These are phyloP conservation scores for Pristiophorus japonicus DNA, from an alignment of 2,113 vertebrate genomes.

Conservation along the genomic window DNA sequence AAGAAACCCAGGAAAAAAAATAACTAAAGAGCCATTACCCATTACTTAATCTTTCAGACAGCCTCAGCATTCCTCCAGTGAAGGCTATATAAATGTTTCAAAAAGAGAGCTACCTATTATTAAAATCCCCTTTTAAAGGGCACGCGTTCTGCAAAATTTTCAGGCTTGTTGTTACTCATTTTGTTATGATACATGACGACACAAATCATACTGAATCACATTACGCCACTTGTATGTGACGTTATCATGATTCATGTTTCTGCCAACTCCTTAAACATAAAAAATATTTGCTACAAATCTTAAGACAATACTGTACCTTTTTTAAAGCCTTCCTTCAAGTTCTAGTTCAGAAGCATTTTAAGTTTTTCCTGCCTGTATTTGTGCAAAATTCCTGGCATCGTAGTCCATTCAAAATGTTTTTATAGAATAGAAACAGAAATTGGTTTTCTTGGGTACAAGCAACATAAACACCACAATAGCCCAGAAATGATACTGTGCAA, in stretches of 20 bases:
- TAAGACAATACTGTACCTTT: neutral
- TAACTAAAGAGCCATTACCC: neutral
- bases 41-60: constrained; percentile 5
- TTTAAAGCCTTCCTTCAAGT: neutral
- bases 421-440: neutral
- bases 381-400: neutral
- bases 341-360: neutral
- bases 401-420: neutral
- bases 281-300: neutral
- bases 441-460: neutral
- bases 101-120: neutral
- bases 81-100: neutral
- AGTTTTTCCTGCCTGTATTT: neutral
- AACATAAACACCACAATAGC: neutral
- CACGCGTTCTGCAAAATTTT: neutral
- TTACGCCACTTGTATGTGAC: neutral
- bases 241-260: neutral
- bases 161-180: neutral
- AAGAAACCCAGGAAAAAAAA: neutral
- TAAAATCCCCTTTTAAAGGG: constrained; percentile 1
- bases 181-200: neutral
- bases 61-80: neutral
- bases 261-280: neutral
- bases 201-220: neutral
- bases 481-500: neutral